phyloP scores from a whole-genome alignment of 2,113 vertebrate species.

The Eidolon helvum region DNA sequence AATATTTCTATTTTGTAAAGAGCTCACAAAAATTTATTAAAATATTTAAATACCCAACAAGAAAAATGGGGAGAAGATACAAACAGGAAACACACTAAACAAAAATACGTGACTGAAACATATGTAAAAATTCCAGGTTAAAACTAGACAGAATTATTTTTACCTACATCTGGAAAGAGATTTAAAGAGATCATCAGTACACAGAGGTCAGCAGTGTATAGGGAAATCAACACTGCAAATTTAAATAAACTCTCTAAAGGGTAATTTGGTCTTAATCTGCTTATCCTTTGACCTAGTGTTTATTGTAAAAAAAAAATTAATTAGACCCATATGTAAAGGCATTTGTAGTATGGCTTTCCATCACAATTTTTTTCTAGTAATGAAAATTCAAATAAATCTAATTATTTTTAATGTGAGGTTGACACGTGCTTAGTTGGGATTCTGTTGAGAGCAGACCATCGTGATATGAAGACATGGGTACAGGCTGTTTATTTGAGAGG shows the following conservation, averaged over 20 bases:
- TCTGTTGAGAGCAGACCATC: not conserved
- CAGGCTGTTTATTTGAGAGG: not conserved
- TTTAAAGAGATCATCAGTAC: not conserved
- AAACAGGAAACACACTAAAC: not conserved
- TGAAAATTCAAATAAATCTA: not conserved
- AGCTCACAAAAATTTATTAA: not conserved
- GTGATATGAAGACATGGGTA: not conserved
- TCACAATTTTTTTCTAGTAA: not conserved
- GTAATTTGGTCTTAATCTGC: constrained; percentile 8
- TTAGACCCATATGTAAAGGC: not conserved
- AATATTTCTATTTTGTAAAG: not conserved
- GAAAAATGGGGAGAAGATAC: not conserved
- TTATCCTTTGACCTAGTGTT: not conserved
- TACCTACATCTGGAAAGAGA: not conserved
- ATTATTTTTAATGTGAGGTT: not conserved
- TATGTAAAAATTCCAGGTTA: constrained; percentile 21
- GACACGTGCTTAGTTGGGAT: not conserved
- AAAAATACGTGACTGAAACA: not conserved
- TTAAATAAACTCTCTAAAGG: constrained; percentile 1
- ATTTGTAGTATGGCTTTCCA: not conserved
- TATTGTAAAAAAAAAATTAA: not conserved
- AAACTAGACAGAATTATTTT: not conserved
- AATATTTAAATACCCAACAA: not conserved
- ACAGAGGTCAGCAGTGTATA: not conserved
- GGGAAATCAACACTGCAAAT: not conserved